Base-by-base conservation (phyloP, 2,113 vertebrate species). In the Cebidichthys violaceus region DNA sequence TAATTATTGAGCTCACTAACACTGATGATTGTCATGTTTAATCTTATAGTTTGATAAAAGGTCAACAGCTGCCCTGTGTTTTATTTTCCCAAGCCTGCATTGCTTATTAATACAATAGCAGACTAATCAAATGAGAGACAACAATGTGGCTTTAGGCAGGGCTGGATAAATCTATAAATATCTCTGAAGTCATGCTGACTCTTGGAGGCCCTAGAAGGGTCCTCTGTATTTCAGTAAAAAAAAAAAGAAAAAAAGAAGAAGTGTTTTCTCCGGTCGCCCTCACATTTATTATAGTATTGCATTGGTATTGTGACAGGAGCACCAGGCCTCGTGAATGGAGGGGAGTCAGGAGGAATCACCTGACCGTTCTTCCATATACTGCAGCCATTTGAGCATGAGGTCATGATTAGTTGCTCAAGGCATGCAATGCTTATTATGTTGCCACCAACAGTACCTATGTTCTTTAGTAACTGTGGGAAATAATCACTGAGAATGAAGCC, bases 101-200 rank as follows among this genome's bases (percentile, higher is more conserved):
- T 87, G 61, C 79, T 89, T 88, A 84, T 87, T 88, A 80, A 84
- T 85, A 92, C 87, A 90, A 88, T 86, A 75, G 92, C 75, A 86
- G 87, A 90, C 92, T 92, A 90, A 92, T 93, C 89, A 90, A 92
- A 85, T 89, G 68, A 88, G 70, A 79, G 85, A 83, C 90, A 88
- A 93, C 93, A 94, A 93, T 93, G 85, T 80, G 81, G 77, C 68
- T 79, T 86, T 81, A 88, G 89, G 85, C 85, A 77, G 87, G 81
- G 85, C 70, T 85, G 22, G 31, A 79, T 59, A 37, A 61, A n/a
- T 47, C 90, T 93, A 94, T 91, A 88, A 90, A 93, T 94, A 92
- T 79, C 70, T 62, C 41, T 86, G 79, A 82, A 75, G 84, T 90
- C 75, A 90, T 75, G 76, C 61, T 80, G 73, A 85, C 82, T 86